phyloP scores from a whole-genome alignment of 2,113 vertebrate genomes.

The Saguinus imperator region DNA sequence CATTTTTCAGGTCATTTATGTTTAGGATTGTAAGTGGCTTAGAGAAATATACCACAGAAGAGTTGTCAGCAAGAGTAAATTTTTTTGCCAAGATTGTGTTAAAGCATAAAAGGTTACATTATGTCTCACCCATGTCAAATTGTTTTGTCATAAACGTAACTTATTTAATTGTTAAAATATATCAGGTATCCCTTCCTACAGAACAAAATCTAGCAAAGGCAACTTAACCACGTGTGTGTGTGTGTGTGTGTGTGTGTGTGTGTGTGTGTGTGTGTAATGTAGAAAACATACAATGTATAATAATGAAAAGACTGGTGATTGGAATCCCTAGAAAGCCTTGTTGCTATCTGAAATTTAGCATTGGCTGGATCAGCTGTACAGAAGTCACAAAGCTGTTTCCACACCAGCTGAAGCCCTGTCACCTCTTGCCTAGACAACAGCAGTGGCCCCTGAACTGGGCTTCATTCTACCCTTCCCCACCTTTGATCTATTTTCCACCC shows the following conservation, averaged over 20 bases:
- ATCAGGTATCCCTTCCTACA: not conserved
- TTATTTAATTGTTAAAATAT: not conserved
- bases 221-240: not conserved
- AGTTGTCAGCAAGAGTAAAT: not conserved
- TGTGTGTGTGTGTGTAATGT: not conserved
- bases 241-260: not conserved
- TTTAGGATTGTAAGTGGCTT: not conserved
- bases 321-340: not conserved
- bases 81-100: not conserved
- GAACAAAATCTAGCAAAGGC: not conserved
- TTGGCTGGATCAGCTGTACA: not conserved
- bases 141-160: not conserved
- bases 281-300: not conserved
- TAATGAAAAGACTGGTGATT: not conserved
- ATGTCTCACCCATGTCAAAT: not conserved
- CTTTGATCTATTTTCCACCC: not conserved
- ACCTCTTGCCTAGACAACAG: not conserved
- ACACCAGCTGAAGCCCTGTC: not conserved
- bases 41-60: not conserved
- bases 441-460: not conserved
- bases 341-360: not conserved
- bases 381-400: not conserved
- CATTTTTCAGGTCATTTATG: not conserved
- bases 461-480: not conserved
- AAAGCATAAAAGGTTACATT: conserved; percentile 8